phyloP scores from a whole-genome alignment of 1,140 invertebrate species.

The Ridgeia piscesae region DNA sequence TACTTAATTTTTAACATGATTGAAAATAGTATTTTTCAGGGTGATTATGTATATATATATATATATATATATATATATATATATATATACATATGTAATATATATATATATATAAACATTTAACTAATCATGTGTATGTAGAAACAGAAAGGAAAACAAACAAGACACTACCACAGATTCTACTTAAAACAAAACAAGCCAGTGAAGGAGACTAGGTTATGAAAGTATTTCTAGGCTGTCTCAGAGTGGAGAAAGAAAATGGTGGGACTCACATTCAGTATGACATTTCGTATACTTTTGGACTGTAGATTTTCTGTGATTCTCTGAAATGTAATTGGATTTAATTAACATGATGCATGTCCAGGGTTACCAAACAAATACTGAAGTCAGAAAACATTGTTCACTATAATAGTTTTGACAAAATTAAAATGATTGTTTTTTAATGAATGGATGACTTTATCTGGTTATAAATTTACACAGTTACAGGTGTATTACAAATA shows the following conservation, averaged over 20 bases:
- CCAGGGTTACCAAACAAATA: neutral
- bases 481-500: too few species aligned
- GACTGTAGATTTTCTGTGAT: conserved; percentile 47
- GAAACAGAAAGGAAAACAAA: too few species aligned
- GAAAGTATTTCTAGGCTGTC: neutral
- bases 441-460: too few species aligned
- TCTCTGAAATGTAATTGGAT: conserved; percentile 38
- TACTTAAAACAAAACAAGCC: neutral
- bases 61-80: too few species aligned
- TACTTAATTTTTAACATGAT: too few species aligned
- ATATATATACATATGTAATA: too few species aligned
- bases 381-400: neutral
- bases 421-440: neutral
- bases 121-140: neutral
- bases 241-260: conserved; percentile 13
- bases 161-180: too few species aligned
- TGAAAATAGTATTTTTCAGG: too few species aligned
- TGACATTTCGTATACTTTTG: conserved; percentile 45
- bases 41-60: too few species aligned
- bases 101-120: neutral
- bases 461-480: too few species aligned
- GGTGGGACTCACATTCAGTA: conserved; percentile 47
- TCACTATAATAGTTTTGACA: neutral
- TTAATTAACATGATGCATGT: neutral
- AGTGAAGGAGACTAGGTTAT: too few species aligned